Evolutionary conservation across 1,140 invertebrate genomes (phyloP), one percentile per base, ranked within the genome.

Genomic region (Pseudomyrmex sp.): DNA sequence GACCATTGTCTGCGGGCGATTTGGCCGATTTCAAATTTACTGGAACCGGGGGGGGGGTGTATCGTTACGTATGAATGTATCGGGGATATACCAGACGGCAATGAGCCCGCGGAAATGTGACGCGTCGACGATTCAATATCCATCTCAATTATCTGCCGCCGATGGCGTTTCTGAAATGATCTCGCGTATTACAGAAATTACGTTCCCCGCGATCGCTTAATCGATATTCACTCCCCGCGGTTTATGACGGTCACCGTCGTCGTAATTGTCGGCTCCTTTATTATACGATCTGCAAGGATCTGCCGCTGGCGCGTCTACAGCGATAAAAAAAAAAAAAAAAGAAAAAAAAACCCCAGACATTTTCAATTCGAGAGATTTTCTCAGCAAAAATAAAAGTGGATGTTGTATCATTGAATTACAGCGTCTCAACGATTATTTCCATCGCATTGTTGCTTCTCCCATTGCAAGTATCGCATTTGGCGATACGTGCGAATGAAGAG

Each of bases 11-110:
- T 84, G 68, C 79, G 63, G 75, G 86, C 86, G 73, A 88, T 88
- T 85, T 88, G 62, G 74, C 73, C 86, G 77, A 88, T 85, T 85
- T 76, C 58, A 85, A 88, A 82, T 88, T 85, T 88, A 83, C 54
- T 59, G 59, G 61, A 76, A 84, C 70, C 75, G 15, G 52, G 46
- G 18, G 46, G 18, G 18, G 70, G 54, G 68, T 58, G 76, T 59
- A 80, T 44, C 12, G 65, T 12, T 54, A 79, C 46, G 23, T 58
- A 59, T n/a, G 54, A 61, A 35, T 72, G 59, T 68, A 35, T 68
- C 54, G 50, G 66, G 68, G 0, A 35, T 35, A 76, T 23, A 77
- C 44, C 44, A 62, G 23, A 46, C 26, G 26, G 4, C 68, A 23
- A 73, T 46, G 73, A 58, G 54, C 65, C 50, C 61, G 35, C 59